These are phyloP conservation scores for Pseudomugil tenellus DNA, from an alignment of 2,797 vertebrate genomes.

Conservation along the genomic window DNA sequence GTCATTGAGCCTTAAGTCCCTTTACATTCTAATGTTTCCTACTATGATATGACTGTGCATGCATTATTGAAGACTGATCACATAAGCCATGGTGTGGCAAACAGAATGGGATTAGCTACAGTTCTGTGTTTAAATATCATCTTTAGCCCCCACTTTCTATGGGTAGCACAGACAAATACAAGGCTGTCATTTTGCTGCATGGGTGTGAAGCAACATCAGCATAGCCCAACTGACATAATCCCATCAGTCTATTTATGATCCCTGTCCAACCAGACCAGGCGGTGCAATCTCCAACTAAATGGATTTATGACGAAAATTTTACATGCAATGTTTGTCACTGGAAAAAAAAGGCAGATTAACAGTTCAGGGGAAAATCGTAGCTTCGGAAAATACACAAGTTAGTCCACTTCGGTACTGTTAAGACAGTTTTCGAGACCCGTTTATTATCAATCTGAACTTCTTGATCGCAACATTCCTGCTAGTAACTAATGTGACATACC, in stretches of 20 bases:
- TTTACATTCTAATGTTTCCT: slow-evolving; percentile 46
- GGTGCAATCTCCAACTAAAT: slow-evolving; percentile 21
- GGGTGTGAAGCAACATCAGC: slow-evolving; percentile 27
- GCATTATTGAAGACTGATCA: slow-evolving; percentile 55
- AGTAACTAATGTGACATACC: background rate
- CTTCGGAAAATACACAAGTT: background rate
- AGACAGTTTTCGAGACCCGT: background rate
- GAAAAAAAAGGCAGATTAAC: background rate
- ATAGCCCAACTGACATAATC: slow-evolving; percentile 62
- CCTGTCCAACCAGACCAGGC: too few species aligned
- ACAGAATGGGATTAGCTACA: slow-evolving; percentile 66
- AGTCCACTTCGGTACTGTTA: too few species aligned
- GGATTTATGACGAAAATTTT: slow-evolving; percentile 32
- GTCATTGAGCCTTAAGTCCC: slow-evolving; percentile 36
- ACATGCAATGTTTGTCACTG: slow-evolving; percentile 20
- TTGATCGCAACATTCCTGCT: background rate
- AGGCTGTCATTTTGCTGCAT: slow-evolving; percentile 33
- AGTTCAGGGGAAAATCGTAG: background rate
- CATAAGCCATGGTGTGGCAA: slow-evolving; percentile 61
- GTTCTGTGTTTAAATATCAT: slow-evolving; percentile 35
- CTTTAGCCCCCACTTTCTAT: slow-evolving; percentile 38
- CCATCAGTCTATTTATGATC: slow-evolving; percentile 59
- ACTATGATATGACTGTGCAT: slow-evolving; percentile 42
- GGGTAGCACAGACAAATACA: slow-evolving; percentile 38
- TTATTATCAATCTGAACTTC: background rate